Evolutionary conservation across 2,113 vertebrate species (phyloP).

Genomic region (Elachura formosa): DNA sequence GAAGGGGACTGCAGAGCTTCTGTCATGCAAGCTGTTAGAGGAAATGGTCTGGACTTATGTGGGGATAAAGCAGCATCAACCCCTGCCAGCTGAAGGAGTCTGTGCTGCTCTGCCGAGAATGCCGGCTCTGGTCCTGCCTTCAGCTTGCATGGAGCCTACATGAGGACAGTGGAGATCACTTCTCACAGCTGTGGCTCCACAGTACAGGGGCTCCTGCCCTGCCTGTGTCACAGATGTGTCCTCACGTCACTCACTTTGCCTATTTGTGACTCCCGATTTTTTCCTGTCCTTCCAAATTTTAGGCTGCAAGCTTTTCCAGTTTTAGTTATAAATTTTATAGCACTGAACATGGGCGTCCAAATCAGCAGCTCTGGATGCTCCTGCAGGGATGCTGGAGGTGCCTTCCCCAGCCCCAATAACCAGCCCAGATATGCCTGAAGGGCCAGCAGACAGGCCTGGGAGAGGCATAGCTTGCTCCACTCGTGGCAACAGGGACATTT

Average conservation of each 20-base stretch:
- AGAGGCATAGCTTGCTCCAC: neutral
- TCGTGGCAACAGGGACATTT: neutral
- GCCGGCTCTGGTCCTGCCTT: neutral
- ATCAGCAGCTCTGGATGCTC: neutral
- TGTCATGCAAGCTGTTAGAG: neutral
- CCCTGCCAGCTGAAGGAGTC: neutral
- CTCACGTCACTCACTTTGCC: neutral
- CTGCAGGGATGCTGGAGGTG: neutral
- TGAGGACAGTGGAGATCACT: neutral
- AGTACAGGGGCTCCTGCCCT: neutral
- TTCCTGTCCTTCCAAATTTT: neutral
- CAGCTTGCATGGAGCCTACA: accelerated
- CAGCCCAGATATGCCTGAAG: neutral
- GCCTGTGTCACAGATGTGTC: neutral
- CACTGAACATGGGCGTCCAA: neutral
- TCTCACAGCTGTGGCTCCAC: neutral
- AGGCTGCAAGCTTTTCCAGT: neutral
- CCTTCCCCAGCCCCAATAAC: accelerated
- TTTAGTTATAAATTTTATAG: neutral
- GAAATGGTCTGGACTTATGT: neutral
- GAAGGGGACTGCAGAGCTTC: neutral
- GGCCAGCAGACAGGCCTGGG: neutral
- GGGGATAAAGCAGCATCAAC: too few species aligned
- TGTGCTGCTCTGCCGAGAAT: neutral
- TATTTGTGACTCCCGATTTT: neutral